phyloP scores from a whole-genome alignment of 53 echinoderm and acorn worm genomes.

The Hippasteria phrygiana region DNA sequence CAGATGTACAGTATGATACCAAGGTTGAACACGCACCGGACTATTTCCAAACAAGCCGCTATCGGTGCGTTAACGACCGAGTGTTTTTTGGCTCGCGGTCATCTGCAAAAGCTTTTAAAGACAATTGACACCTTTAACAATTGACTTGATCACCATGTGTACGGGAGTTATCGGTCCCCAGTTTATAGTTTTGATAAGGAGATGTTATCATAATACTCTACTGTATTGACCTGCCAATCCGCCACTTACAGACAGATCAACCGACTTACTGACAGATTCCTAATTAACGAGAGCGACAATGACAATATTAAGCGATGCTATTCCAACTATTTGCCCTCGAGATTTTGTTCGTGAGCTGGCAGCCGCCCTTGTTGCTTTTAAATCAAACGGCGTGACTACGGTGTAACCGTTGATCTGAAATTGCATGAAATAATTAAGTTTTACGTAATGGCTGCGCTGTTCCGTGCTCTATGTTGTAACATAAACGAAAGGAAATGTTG shows the following conservation, averaged over 20 bases:
- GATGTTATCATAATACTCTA: neutral
- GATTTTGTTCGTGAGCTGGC: neutral
- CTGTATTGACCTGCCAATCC: neutral
- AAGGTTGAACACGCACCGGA: too few relatives aligned
- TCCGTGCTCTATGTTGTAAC: too few relatives aligned
- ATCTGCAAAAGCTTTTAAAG: too few relatives aligned
- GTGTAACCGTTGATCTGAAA: too few relatives aligned
- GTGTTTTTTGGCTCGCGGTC: too few relatives aligned
- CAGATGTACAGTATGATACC: too few relatives aligned
- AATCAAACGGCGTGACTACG: neutral
- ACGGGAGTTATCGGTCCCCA: too few relatives aligned
- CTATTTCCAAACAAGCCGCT: too few relatives aligned
- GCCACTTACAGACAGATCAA: conserved; percentile 7
- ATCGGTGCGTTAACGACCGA: too few relatives aligned
- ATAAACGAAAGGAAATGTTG: too few relatives aligned
- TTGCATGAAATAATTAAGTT: conserved; percentile 1
- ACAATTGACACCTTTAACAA: too few relatives aligned
- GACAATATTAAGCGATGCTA: neutral
- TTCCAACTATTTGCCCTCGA: conserved; percentile 4
- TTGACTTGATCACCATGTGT: too few relatives aligned
- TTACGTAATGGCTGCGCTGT: neutral
- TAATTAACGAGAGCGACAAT: conserved; percentile 30
- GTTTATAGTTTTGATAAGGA: neutral
- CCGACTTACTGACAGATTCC: conserved; percentile 6
- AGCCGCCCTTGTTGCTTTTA: neutral